Base-by-base conservation (phyloP, 2,113 vertebrate species). In the Upupa epops region DNA sequence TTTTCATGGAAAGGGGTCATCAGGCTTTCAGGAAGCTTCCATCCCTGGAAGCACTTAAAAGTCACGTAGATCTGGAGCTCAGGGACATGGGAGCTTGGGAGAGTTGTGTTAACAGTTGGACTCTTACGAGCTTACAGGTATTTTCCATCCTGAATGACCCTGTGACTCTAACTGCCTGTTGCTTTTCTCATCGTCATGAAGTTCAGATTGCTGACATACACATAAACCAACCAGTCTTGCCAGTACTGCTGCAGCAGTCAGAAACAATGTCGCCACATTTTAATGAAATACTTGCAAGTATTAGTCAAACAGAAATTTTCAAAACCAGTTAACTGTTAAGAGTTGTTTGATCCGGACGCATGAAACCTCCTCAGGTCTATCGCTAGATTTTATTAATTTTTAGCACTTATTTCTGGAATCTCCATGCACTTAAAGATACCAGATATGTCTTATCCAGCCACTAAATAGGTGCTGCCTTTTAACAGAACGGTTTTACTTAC, bases 401-500 rank as follows among this genome's bases (percentile, higher is more conserved):
- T 22, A n/a, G 3, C 28, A 63, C 49, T 42, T 58, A 22, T 17
- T 92, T 37, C 61, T 84, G 28, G 34, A 49, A 51, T 65, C 20
- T 42, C 40, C 32, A 69, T 37, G 24, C 11, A 34, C 37, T 56
- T 70, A 58, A 48, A 90, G 46, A 17, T 24, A 86, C n/a, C 34
- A 22, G 19, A 3, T 18, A 1, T 1, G 0, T 36, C 54, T 71
- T 40, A 32, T 6, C 14, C 25, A 61, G 13, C 36, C 54, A 56
- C 16, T 29, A 49, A 25, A 29, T 4, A 59, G 51, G 40, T 55
- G 8, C 42, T 12, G 4, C 46, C 31, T 45, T 72, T 71, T 20
- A 78, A 45, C 4, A 0, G 60, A 84, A 40, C 6, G 71, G 20
- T 89, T 79, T 60, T 22, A 73, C 96, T 92, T 92, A 99, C 99